Conservation (phyloP, 2,113 vertebrate species). For the Ovis canadensis region DNA sequence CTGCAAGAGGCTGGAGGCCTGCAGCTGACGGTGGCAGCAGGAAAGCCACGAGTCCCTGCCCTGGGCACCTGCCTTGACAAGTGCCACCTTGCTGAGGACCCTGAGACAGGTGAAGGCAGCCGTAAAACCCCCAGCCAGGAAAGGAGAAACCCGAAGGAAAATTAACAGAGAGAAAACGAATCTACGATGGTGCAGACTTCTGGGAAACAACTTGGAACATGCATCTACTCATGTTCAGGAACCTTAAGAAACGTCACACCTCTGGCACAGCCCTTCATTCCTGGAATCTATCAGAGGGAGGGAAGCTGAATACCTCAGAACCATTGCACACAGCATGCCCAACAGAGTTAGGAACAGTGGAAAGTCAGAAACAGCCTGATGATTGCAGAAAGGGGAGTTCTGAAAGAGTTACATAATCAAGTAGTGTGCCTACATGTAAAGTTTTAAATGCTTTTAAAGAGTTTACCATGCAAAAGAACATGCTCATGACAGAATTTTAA, state of each 20-base stretch:
- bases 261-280: neutral
- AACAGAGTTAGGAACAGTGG: neutral
- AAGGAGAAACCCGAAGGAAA: neutral
- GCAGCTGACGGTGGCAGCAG: neutral
- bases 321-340: neutral
- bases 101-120: neutral
- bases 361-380: neutral
- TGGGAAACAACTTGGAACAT: neutral
- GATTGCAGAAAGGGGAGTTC: neutral
- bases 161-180: neutral
- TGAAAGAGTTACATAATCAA: neutral
- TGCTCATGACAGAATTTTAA: neutral
- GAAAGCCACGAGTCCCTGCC: fast-evolving
- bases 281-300: neutral
- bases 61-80: neutral
- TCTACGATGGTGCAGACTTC: neutral
- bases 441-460: neutral
- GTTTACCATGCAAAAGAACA: neutral
- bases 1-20: neutral
- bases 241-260: neutral
- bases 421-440: neutral
- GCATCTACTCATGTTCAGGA: neutral
- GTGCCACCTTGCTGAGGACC: neutral
- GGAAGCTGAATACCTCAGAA: neutral
- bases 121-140: neutral